Evolutionary conservation across 2,888 invertebrate species (phyloP), one percentile per base, ranked within the genome.

Genomic region (Pemphredon lugubris): DNA sequence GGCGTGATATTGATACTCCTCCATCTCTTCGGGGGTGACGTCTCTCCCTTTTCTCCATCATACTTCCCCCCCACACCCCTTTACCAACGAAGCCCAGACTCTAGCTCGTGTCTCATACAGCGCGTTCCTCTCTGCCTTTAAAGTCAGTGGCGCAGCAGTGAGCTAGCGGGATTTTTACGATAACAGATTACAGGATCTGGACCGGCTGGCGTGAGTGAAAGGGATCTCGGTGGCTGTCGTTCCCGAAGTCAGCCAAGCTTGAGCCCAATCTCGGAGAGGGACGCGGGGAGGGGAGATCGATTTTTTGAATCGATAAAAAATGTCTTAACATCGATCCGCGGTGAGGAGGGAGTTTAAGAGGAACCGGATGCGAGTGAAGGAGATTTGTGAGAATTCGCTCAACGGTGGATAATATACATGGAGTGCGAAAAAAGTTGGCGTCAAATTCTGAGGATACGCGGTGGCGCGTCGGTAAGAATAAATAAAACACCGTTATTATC

Each of bases 1-100:
- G 83, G 87, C 87, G 85, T 84, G 86, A 86, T 87, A 87, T 87
- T 87, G 86, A 87, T 87, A 87, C 86, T 85, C 83, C 79, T 84
- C 81, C 83, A 81, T 85, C 79, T 83, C 76, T 81, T 70, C 73
- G 82, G 74, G 84, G 82, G 78, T 84, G 82, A 82, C 83, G 74
- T 81, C 67, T 77, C 71, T 68, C 79, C 77, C 70, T 72, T 64
- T 61, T 70, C 67, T 51, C 64, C 75, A 59, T 71, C 76, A 54
- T 59, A 44, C 51, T 59, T 59, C 50, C 64, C 45, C 54, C 32
- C 58, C 48, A 57, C 26, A 50, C 42, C 23, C 37, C 23, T 60
- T 30, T 42, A 54, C 58, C 44, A 42, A 34, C n/a, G n/a, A 48
- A 63, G 57, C 47, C 73, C 68, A 45, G 54, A 58, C 57, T 58